Base-by-base conservation (phyloP, 2,113 vertebrate species). In the Ammodytes dubius region DNA sequence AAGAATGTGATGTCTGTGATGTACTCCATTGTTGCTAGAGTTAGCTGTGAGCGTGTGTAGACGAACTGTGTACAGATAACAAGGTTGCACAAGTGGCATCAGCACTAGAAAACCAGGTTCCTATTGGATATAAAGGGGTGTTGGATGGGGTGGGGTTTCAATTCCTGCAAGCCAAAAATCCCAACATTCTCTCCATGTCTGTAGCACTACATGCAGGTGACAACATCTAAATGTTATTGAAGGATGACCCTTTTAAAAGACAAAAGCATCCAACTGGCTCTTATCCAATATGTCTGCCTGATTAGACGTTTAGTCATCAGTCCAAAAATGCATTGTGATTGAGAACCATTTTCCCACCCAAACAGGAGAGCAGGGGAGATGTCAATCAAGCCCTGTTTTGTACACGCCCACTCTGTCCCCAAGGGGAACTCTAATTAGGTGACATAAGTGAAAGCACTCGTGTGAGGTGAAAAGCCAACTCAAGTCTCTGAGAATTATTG, bases 381-480 rank as follows among this genome's bases (percentile, higher is more conserved):
- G 40, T 47, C 58, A 70, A 1, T 70, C 67, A 64, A 63, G 3
- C 7, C 14, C 15, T 11, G 57, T 70, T 27, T 39, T 35, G 56
- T 52, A 43, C 56, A 46, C 11, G 2, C 47, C 49, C 75, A 70
- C 27, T 3, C 19, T 19, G 76, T 63, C 76, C 42, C 27, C 47
- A 11, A 77, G n/a, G 4, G 10, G 13, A 43, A 6, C 9, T 39
- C 40, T n/a, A 46, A 53, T 46, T 46, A 54, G 57, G 14, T 9
- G 47, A 14, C 56, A 53, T 4, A 39, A 42, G 17, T 47, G 60
- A 59, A 58, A 57, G 50, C 43, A 42, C 59, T 43, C 65, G 42
- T 40, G 77, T 70, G 67, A 50, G 50, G 47, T 61, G 19, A 37
- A 70, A 68, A 42, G 17, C 17, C 6, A 6, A 14, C 27, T 67